Base-by-base conservation (phyloP, 2,888 invertebrate species). In the Diaphora mendica region DNA sequence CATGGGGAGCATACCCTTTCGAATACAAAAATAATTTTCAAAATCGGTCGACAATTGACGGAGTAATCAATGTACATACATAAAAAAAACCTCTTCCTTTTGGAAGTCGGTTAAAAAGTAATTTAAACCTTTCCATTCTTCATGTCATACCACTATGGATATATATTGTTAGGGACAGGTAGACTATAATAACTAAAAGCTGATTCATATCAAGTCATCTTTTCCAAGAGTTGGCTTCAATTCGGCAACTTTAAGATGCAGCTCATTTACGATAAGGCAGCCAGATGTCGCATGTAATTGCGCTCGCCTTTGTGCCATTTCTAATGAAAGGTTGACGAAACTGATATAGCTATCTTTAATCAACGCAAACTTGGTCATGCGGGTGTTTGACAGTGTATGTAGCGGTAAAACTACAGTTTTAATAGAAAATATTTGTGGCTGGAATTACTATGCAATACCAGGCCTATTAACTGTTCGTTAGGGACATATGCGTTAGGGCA, bases 291-390 rank as follows among this genome's bases (percentile, higher is more conserved):
- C 91, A 91, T 94, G 91, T 94, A 94, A 95, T 95, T 92, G 92
- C 92, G 90, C 86, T 85, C 82, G 90, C 91, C 94, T 95, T 95
- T 94, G 95, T 95, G 88, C 90, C 91, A 86, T 88, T 89, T 84
- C 90, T 94, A 94, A 94, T 94, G 94, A 93, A 94, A 94, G 95
- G 94, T 93, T 91, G 90, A 89, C 90, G 92, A 93, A 93, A 93
- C 93, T 94, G 95, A 95, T 95, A 93, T 94, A 91, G 92, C 91
- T 93, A 95, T 95, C 95, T 95, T 93, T 93, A 94, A 95, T 95
- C 95, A 94, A 93, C 91, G 91, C 88, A 88, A 94, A 94, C 94
- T 93, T 95, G 93, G 90, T 88, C 90, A 94, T 93, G 92, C 92
- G 92, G 94, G 93, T 86, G 88, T 89, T 89, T 90, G 90, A 89